Evolutionary conservation across 2,113 vertebrate genomes (phyloP), one percentile per base, ranked within the genome.

Genomic region (Elachura formosa): DNA sequence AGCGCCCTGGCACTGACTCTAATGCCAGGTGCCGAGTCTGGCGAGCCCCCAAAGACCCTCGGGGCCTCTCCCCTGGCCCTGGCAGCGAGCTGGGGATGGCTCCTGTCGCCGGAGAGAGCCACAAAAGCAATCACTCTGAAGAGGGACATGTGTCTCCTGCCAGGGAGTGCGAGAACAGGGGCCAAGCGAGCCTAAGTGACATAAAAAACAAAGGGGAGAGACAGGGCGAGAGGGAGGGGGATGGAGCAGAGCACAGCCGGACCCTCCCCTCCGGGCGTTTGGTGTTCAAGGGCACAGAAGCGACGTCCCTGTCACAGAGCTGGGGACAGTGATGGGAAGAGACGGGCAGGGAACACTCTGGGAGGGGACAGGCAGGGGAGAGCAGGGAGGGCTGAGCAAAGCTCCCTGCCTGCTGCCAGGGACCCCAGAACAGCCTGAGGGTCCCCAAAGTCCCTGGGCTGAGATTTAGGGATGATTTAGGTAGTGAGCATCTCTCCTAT

Each of bases 61-160:
- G 76, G n/a, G n/a, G n/a, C n/a, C n/a, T n/a, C n/a, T n/a, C n/a
- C n/a, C n/a, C n/a, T n/a, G n/a, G n/a, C n/a, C n/a, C n/a, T n/a
- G n/a, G n/a, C n/a, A n/a, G n/a, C n/a, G n/a, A n/a, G n/a, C n/a
- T n/a, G n/a, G n/a, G 95, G 92, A 40, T 63, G 95, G 77, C 48
- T 76, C 86, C 89, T 87, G 94, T 88, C 91, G 75, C 94, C 38
- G 77, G 84, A 13, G 40, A 96, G 38, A 80, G 88, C 63, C n/a
- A 63, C 96, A 52, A 62, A 75, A 87, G 94, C 90, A 94, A 95
- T 94, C 91, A 51, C 74, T 82, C 77, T 93, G 96, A 94, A 67
- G 87, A 97, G 93, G 95, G 96, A 94, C 96, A 92, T 97, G 97
- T 96, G 97, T 97, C 97, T 97, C 91, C 96, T 97, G 96, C 95